phyloP scores from a whole-genome alignment of 2,113 vertebrate genomes.

The Aptenodytes patagonicus region DNA sequence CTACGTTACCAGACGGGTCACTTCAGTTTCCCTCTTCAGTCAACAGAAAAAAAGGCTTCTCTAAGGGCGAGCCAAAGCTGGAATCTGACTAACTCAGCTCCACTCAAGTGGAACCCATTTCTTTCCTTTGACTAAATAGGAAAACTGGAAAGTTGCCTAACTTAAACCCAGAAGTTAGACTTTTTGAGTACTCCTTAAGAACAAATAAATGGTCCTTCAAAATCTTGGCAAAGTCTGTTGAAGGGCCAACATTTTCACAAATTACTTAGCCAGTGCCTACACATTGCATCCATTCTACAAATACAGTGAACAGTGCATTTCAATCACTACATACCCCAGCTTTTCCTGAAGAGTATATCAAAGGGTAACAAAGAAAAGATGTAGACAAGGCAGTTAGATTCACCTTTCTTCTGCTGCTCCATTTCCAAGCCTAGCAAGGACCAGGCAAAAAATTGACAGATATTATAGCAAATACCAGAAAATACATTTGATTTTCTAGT shows the following conservation, averaged over 20 bases:
- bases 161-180: not conserved
- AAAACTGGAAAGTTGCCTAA: not conserved
- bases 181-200: not conserved
- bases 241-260: not conserved
- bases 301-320: not conserved
- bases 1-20: fast-evolving
- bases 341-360: not conserved
- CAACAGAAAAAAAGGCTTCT: not conserved
- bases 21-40: not conserved
- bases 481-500: not conserved
- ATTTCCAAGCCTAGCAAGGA: not conserved
- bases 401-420: not conserved
- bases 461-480: not conserved
- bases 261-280: not conserved
- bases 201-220: not conserved
- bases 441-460: not conserved
- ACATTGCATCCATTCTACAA: not conserved
- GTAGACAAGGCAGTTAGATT: not conserved
- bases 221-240: not conserved
- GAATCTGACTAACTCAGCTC: not conserved
- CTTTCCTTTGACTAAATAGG: not conserved
- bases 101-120: not conserved
- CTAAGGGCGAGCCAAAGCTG: not conserved
- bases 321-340: not conserved
- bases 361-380: not conserved